Evolutionary conservation across 2,888 invertebrate species (phyloP).

Genomic region (Parnassius orleans): DNA sequence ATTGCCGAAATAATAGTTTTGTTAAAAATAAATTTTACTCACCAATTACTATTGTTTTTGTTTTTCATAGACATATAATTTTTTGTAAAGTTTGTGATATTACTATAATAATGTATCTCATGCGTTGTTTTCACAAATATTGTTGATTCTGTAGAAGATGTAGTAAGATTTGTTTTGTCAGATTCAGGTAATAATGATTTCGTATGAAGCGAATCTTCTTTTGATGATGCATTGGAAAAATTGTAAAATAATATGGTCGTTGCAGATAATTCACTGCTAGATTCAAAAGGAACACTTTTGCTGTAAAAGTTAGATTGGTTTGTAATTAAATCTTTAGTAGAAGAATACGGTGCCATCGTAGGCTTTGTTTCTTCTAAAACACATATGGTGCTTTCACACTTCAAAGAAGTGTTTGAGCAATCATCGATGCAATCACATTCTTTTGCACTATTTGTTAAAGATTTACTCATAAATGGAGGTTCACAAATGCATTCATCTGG

Average conservation of each 20-base stretch:
- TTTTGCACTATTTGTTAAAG: slow-evolving; percentile 1
- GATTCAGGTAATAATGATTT: slow-evolving; percentile 25
- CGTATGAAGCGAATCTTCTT: slow-evolving; percentile 21
- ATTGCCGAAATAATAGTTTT: no score
- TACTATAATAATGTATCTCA: background rate
- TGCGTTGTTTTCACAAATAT: background rate
- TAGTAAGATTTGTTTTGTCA: slow-evolving; percentile 5
- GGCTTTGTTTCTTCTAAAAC: slow-evolving; percentile 1
- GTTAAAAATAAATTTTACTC: no score
- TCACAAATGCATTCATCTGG: slow-evolving; percentile 57
- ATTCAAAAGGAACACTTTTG: background rate
- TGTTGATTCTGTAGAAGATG: background rate
- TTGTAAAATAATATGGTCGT: background rate
- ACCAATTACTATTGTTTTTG: background rate
- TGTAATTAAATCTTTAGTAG: background rate
- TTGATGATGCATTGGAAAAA: background rate
- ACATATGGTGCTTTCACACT: slow-evolving; percentile 31
- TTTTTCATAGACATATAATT: background rate
- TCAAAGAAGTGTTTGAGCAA: slow-evolving; percentile 18
- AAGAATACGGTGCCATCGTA: slow-evolving; percentile 7
- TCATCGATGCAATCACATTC: slow-evolving; percentile 6
- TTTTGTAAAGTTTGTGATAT: no score
- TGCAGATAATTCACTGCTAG: background rate
- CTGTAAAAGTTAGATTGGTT: background rate
- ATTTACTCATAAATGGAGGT: slow-evolving; percentile 30